A percentile compares a stretch with the other conserved stretches of the same genome.
These are phyloP conservation scores for Zelleria hepariella DNA, from an alignment of 2,888 invertebrate genomes.

Conservation along the genomic window DNA sequence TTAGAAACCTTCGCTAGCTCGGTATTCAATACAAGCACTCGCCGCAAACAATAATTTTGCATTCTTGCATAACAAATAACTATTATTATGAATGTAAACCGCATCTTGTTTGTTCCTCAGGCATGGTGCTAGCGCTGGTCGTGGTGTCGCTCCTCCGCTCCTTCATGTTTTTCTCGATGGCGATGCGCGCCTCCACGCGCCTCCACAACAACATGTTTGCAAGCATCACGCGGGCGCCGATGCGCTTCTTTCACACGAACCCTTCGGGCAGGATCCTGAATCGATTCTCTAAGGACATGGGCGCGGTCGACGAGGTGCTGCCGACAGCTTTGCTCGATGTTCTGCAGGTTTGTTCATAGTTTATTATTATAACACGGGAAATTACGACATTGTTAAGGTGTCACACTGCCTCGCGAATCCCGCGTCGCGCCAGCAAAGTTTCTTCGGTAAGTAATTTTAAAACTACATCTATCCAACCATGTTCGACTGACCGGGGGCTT, in stretches of 20 bases:
- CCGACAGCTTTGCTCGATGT: conserved; percentile 75
- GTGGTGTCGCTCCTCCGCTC: conserved; percentile 63
- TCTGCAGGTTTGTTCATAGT: conserved; percentile 53
- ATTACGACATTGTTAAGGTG: not conserved
- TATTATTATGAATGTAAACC: too few species aligned
- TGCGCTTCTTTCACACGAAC: conserved; percentile 91
- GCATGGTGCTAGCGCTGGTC: conserved; percentile 63
- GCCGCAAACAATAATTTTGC: too few species aligned
- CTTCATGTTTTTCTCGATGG: conserved; percentile 74
- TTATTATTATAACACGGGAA: not conserved
- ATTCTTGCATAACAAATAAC: too few species aligned
- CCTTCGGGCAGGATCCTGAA: conserved; percentile 88
- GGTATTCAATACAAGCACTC: too few species aligned
- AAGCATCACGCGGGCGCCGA: conserved; percentile 83
- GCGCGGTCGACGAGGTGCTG: conserved; percentile 76
- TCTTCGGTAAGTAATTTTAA: too few species aligned
- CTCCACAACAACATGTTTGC: conserved; percentile 89
- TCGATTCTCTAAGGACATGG: conserved; percentile 92
- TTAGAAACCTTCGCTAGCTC: too few species aligned
- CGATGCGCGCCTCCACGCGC: conserved; percentile 81
- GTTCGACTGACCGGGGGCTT: too few species aligned
- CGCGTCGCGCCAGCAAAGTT: not conserved
- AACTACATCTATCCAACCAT: too few species aligned
- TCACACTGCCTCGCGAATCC: not conserved
- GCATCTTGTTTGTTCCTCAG: conserved; percentile 25